Base-by-base conservation (phyloP, 2,888 invertebrate genomes). In the Mythimna vitellina region DNA sequence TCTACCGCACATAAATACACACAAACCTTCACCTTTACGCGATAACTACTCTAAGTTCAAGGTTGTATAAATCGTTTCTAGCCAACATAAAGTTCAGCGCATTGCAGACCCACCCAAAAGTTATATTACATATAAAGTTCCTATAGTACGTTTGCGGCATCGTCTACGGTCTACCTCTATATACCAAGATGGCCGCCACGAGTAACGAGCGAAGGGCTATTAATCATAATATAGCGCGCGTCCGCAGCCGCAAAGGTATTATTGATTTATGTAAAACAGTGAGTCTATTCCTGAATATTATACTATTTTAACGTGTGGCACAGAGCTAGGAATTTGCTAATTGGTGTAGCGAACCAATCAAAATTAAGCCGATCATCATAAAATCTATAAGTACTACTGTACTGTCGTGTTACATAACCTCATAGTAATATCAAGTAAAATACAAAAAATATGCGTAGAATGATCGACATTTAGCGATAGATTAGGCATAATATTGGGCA, bases 1-100 rank as follows among this genome's bases (percentile, higher is more conserved):
- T 42, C 5, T 2, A 5, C 12, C 42, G 14, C 42, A 12, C 42
- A 42, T 14, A 46, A 4, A 17, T 14, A 46, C 46, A 14, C 46
- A 17, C 17, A 46, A 46, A 46, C 46, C 20, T 46, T 17, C 46
- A 46, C 46, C 46, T 46, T 46, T 46, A 46, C 6, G 46, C 17
- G 17, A 17, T 20, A 46, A 46, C 2, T 20, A 46, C 46, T 46
- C 46, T 17, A 46, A 46, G 53, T 68, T 70, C 78, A 78, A 80
- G 81, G 78, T 54, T 65, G 9, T n/a, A 53, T 17, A n/a, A 35
- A 64, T 46, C 20, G 25, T 62, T 60, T 64, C 8, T 10, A 53
- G n/a, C 10, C 54, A 3, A 7, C 51, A 61, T 46, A 38, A 35
- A 62, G 53, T 81, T 76, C 70, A 38, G 79, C 78, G 78, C 79